Base-by-base conservation (phyloP, 1,140 invertebrate genomes). In the Periplaneta americana region DNA sequence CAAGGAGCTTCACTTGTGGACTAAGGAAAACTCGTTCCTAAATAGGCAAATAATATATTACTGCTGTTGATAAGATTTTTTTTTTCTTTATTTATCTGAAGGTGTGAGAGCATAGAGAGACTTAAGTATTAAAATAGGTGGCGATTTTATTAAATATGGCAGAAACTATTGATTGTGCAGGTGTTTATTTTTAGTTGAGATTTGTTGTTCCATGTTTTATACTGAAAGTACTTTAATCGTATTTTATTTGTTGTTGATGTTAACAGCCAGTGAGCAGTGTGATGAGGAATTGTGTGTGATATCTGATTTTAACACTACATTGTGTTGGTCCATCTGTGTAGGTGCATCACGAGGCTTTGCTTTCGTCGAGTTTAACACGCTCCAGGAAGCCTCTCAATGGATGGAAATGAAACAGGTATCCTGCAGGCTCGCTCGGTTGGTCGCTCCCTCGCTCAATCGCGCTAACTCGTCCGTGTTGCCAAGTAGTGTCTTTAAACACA, bases 341-440 rank as follows among this genome's bases (percentile, higher is more conserved):
- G 95, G 95, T 92, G 91, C 93, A 88, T 95, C 95, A 88, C 92
- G 95, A 89, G 95, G 95, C 90, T 97, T 98, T 92, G 97, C 96
- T 89, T 98, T 98, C 93, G 95, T 98, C 89, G 97, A 98, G 92
- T 98, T 98, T 94, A 92, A 93, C 89, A 94, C 94, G 88, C 91
- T 96, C 87, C 92, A 93, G 88, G 96, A 97, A 91, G 96, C 97
- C 85, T 93, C 93, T 88, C 92, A 92, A 85, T 97, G 96, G 95
- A 98, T 98, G 94, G 96, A 97, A 88, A 92, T 93, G 89, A 97
- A 96, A 92, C 94, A 98, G 94, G 96, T 97, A 95, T 87, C 87
- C 87, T 88, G n/a, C 34, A 66, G 48, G 48, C 48, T 66, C 48
- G 48, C 48, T 66, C 48, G 48, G 48, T 66, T 66, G 48, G 22